Evolutionary conservation across 2,888 invertebrate species (phyloP).

Genomic region (Oxyteleia sp.): DNA sequence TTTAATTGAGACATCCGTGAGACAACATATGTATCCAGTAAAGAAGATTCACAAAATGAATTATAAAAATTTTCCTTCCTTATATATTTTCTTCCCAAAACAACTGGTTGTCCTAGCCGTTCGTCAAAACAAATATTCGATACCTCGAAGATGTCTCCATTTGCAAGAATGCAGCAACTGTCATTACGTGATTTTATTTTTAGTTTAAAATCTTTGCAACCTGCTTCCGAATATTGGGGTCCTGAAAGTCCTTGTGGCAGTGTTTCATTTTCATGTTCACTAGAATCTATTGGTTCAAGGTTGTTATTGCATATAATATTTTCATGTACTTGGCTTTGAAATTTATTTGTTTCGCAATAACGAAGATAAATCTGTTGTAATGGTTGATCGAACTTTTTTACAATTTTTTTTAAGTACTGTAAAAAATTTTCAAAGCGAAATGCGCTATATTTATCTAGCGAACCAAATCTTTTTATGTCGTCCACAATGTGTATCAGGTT

Average conservation of each 20-base stretch:
- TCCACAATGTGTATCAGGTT: conserved; percentile 28
- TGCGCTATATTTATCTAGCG: conserved; percentile 36
- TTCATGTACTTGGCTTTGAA: neutral
- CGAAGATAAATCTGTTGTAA: conserved; percentile 34
- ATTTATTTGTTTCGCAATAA: neutral
- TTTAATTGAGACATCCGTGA: neutral
- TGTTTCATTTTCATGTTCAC: conserved; percentile 10
- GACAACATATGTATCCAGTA: neutral
- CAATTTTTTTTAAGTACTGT: conserved; percentile 33
- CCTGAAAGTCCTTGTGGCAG: conserved; percentile 9
- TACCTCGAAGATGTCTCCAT: neutral
- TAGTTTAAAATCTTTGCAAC: conserved; percentile 23
- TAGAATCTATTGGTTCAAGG: conserved; percentile 8
- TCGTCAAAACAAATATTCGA: conserved; percentile 10
- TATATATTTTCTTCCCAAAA: neutral
- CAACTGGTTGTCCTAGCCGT: neutral
- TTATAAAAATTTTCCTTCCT: neutral
- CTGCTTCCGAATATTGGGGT: conserved; percentile 19
- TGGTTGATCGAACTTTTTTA: conserved; percentile 32
- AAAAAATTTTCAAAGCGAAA: conserved; percentile 47
- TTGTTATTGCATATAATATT: neutral
- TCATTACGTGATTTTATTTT: conserved; percentile 17
- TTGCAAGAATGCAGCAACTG: conserved; percentile 14
- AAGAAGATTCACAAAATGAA: neutral
- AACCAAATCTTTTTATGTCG: conserved; percentile 31